Percentiles rank a stretch among this genome's conserved stretches.
Evolutionary conservation across 2,888 invertebrate species (phyloP).

Genomic region (Stomorhina lunata): DNA sequence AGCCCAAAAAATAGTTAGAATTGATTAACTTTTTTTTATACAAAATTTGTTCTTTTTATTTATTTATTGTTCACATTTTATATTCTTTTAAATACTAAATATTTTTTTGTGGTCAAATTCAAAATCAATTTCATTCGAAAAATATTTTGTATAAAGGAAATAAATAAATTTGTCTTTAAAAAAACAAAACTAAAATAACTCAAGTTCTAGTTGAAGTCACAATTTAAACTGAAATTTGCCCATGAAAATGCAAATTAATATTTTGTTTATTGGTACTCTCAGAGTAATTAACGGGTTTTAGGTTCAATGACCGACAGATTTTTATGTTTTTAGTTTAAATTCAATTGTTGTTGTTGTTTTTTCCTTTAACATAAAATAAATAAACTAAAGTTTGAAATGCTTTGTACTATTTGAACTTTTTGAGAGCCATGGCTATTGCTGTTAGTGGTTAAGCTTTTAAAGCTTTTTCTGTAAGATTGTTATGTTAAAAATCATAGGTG

Average conservation of each 20-base stretch:
- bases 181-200: constrained; percentile 4
- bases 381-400: neutral
- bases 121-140: constrained; percentile 26
- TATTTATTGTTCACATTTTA: neutral
- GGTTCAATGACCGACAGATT: constrained; percentile 51
- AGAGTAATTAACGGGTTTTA: constrained; percentile 41
- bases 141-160: neutral
- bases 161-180: constrained; percentile 12
- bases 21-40: no score
- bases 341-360: neutral
- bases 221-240: constrained; percentile 36
- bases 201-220: constrained; percentile 42
- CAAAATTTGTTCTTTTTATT: neutral
- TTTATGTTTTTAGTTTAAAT: neutral
- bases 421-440: neutral
- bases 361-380: neutral
- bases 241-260: neutral
- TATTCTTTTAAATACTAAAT: neutral
- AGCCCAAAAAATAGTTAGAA: no score
- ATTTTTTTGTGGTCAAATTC: constrained; percentile 32
- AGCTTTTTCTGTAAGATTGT: neutral
- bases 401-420: neutral
- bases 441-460: neutral
- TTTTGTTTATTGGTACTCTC: neutral
- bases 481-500: neutral